These are phyloP conservation scores for Tamias sibiricus DNA, from an alignment of 2,113 vertebrate genomes.

Conservation along the genomic window DNA sequence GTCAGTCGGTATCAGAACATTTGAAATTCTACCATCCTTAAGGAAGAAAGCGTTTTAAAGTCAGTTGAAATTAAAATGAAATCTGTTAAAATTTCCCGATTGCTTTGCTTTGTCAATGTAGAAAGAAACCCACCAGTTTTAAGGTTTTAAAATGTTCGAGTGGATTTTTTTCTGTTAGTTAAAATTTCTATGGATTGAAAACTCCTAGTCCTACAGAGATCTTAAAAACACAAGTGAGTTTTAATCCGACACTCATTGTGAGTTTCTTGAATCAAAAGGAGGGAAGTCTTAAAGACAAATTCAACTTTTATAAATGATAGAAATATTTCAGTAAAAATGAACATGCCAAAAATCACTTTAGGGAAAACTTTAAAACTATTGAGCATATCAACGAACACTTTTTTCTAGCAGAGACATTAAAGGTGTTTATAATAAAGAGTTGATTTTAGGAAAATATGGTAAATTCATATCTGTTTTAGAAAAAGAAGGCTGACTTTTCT, in stretches of 20 bases:
- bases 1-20: conserved; percentile 77
- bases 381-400: background rate
- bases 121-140: conserved; percentile 72
- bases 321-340: conserved; percentile 45
- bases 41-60: conserved; percentile 65
- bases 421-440: conserved; percentile 48
- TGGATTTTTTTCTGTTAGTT: conserved; percentile 55
- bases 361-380: background rate
- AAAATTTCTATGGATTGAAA: conserved; percentile 60
- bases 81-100: conserved; percentile 75
- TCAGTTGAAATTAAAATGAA: conserved; percentile 32
- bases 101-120: conserved; percentile 47
- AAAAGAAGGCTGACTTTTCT: conserved; percentile 50
- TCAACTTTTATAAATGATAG: conserved; percentile 6
- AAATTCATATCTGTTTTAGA: conserved; percentile 61
- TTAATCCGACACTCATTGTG: background rate
- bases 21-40: conserved; percentile 57
- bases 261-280: conserved; percentile 1
- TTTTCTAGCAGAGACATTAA: conserved; percentile 1
- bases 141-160: conserved; percentile 75
- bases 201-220: conserved; percentile 15
- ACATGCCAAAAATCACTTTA: conserved; percentile 23
- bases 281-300: conserved; percentile 30
- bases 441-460: conserved; percentile 56
- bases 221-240: conserved; percentile 33